Evolutionary conservation across 2,888 invertebrate species (phyloP), one percentile per base, ranked within the genome.

Genomic region (Cistogaster globosa): DNA sequence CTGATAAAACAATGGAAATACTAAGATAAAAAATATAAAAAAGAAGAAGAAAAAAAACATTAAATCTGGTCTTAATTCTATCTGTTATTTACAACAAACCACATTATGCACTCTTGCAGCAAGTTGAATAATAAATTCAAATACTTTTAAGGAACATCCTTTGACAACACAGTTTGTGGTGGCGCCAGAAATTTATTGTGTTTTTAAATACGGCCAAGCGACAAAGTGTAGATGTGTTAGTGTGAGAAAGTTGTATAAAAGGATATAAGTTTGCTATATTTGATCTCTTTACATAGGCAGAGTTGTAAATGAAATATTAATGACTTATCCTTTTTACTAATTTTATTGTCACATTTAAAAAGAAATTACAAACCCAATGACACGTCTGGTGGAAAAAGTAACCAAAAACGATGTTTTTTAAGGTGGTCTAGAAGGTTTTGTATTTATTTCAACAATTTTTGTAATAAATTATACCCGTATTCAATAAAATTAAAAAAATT

Each of bases 81-180:
- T 75, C 74, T 14, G 53, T 51, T 42, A 62, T 38, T 60, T 72
- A 79, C 38, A 69, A 85, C 57, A 74, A 38, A 48, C 74, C 65
- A 68, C 67, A 76, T 63, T 48, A 63, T 22, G 38, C 16, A 55
- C 48, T 74, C 48, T 76, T 65, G 45, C 84, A 69, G 22, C 55
- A 55, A 65, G 14, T 38, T 22, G 36, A 22, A 76, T 58, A 77
- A 68, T 58, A 78, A 78, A 74, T 51, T 63, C 20, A 57, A 53
- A 42, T 58, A 58, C 42, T 8, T 51, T 68, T 78, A 48, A 57
- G 74, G 60, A 72, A 72, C 78, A 67, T 78, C 38, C 74, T 78
- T 58, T 51, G 62, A 81, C 77, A 63, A 65, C 69, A 75, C 82
- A 85, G 85, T 79, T 71, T 85, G 82, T 85, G 85, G 78, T 85